A percentile compares a stretch with the other conserved stretches of the same genome.
Evolutionary conservation across 2,888 invertebrate species (phyloP).

Genomic region (Euplagia quadripunctaria): DNA sequence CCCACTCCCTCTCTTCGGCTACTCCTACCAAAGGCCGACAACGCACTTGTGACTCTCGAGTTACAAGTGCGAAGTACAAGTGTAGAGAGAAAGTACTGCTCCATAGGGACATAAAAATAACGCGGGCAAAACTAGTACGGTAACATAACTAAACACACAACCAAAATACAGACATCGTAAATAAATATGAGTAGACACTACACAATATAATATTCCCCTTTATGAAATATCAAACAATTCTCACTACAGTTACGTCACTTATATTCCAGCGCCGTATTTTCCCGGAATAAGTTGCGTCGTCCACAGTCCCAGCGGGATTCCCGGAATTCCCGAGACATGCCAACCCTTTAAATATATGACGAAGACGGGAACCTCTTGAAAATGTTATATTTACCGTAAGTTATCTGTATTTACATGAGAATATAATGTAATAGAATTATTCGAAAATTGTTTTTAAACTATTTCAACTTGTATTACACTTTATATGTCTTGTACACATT

Average conservation of each 20-base stretch:
- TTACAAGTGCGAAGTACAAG: too few species aligned
- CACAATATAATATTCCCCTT: constrained; percentile 26
- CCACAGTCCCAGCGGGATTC: constrained; percentile 50
- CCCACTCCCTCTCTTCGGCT: too few species aligned
- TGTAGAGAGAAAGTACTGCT: too few species aligned
- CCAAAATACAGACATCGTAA: constrained; percentile 7
- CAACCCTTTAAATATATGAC: constrained; percentile 58
- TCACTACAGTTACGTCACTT: constrained; percentile 30
- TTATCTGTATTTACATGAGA: constrained; percentile 26
- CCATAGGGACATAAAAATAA: too few species aligned
- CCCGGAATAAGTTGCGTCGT: constrained; percentile 46
- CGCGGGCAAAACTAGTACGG: too few species aligned
- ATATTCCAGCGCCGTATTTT: constrained; percentile 40
- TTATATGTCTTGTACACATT: too few species aligned
- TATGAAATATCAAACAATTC: constrained; percentile 39
- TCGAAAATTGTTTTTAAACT: not conserved
- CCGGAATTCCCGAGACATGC: constrained; percentile 51
- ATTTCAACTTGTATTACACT: not conserved
- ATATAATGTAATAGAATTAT: not conserved
- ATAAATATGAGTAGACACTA: constrained; percentile 7
- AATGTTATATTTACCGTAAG: constrained; percentile 38
- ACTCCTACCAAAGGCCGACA: too few species aligned
- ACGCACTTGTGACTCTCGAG: too few species aligned
- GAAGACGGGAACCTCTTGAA: constrained; percentile 23
- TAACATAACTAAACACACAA: not conserved